Conservation (phyloP, 2,797 vertebrate species). For the Sebastes goodei region DNA sequence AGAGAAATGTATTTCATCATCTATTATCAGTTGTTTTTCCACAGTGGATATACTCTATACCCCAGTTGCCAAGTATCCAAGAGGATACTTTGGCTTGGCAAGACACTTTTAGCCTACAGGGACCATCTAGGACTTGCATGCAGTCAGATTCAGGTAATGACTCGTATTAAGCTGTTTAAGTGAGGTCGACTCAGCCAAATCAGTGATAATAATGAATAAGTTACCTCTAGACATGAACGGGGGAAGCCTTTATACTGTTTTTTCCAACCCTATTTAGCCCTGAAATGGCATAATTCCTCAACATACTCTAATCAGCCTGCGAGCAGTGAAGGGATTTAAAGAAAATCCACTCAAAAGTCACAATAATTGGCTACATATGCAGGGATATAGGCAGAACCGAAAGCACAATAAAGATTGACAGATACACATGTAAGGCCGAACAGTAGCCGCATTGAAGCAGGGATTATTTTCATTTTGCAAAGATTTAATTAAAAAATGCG, state of each 20-base stretch:
- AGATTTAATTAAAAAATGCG: neutral
- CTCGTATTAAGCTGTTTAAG: conserved; percentile 20
- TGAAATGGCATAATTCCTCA: conserved; percentile 17
- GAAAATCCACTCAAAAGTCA: conserved; percentile 49
- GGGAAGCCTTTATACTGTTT: neutral
- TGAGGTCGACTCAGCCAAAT: conserved; percentile 13
- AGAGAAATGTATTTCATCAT: neutral
- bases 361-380: conserved; percentile 52
- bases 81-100: conserved; percentile 27
- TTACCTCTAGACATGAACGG: neutral
- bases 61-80: conserved; percentile 1
- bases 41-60: neutral
- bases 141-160: conserved; percentile 50
- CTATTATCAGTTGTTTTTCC: conserved; percentile 14
- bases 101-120: conserved; percentile 28
- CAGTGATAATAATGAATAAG: conserved; percentile 1
- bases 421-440: conserved; percentile 25
- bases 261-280: conserved; percentile 14
- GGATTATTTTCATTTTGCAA: conserved; percentile 6
- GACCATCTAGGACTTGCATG: conserved; percentile 3
- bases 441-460: conserved; percentile 34
- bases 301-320: conserved; percentile 26
- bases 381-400: conserved; percentile 8
- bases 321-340: conserved; percentile 40
- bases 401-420: conserved; percentile 34